These are phyloP conservation scores for Noctua pronuba DNA, from an alignment of 2,888 invertebrate genomes.

Conservation along the genomic window DNA sequence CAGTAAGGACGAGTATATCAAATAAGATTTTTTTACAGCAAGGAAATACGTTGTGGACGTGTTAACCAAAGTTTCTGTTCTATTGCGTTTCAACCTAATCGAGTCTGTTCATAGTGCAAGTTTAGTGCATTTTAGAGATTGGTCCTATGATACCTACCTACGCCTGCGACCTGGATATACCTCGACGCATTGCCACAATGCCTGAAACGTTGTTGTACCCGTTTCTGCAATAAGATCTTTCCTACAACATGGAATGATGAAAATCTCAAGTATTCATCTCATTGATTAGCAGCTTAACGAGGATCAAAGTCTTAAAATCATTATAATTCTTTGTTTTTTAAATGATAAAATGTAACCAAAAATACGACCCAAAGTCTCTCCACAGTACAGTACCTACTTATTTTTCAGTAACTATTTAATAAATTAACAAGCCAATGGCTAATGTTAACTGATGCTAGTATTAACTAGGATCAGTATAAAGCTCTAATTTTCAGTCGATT, in stretches of 20 bases:
- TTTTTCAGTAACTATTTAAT: conserved; percentile 3
- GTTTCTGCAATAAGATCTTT: not conserved
- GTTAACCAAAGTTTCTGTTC: not conserved
- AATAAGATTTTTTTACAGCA: not conserved
- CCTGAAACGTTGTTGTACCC: not conserved
- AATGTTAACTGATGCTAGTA: conserved; percentile 17
- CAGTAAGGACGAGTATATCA: not conserved
- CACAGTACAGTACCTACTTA: not conserved
- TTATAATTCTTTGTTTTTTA: not conserved
- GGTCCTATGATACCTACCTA: not conserved
- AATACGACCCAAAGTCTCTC: not conserved
- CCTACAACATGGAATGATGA: not conserved
- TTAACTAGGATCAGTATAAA: conserved; percentile 14
- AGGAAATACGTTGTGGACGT: not conserved
- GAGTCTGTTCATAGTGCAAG: not conserved
- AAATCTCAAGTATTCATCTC: not conserved
- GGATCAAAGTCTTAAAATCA: not conserved
- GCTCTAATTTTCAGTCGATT: conserved; percentile 32
- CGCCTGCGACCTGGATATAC: no score
- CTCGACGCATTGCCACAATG: not conserved
- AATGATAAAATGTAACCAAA: conserved; percentile 7
- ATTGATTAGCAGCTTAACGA: not conserved
- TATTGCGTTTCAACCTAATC: not conserved
- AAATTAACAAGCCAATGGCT: not conserved
- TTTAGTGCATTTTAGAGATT: not conserved